Base-by-base conservation (phyloP, 2,797 vertebrate genomes). In the Pseudochirops corinnae region DNA sequence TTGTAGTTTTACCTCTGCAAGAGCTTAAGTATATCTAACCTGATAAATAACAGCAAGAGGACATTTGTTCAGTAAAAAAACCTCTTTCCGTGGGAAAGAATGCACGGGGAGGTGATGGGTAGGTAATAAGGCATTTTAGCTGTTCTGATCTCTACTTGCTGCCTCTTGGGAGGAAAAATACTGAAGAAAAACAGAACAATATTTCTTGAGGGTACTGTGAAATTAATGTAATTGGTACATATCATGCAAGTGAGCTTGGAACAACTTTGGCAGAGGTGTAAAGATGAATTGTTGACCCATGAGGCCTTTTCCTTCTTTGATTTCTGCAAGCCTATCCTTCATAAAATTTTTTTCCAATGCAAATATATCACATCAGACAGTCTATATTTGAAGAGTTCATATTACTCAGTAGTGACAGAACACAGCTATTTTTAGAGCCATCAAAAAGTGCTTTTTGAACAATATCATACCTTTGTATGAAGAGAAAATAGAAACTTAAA, bases 381-480 rank as follows among this genome's bases (percentile, higher is more conserved):
- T n/a, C 57, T 95, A 56, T 55, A 0, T 95, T 90, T 55, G 56
- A 67, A 52, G 91, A 93, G 90, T 97, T 96, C 96, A 96, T 93
- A 58, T 93, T 62, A 96, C 91, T 95, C 13, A n/a, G 31, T 94
- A 95, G 96, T 96, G 98, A 97, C 95, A 92, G 92, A 82, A 53
- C 93, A 96, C 93, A 95, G 82, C 94, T 90, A 91, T 74, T 74
- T 57, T 87, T 90, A 56, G 94, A 96, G 96, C 94, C 90, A 87
- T 92, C 46, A 10, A 91, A n/a, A 90, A 96, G 97, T 98, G 95
- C 97, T 97, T 95, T 92, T 28, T 93, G 82, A 58, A 91, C 10
- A 26, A 93, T 55, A 2, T 56, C 87, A 95, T 97, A 98, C 98
- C 98, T 98, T 98, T 98, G 92, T 52, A 96, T 98, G 53, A 55